Percentiles rank a stretch among this genome's conserved stretches.
Evolutionary conservation across 2,113 vertebrate species (phyloP).

Genomic region (Megatriorchis doriae): DNA sequence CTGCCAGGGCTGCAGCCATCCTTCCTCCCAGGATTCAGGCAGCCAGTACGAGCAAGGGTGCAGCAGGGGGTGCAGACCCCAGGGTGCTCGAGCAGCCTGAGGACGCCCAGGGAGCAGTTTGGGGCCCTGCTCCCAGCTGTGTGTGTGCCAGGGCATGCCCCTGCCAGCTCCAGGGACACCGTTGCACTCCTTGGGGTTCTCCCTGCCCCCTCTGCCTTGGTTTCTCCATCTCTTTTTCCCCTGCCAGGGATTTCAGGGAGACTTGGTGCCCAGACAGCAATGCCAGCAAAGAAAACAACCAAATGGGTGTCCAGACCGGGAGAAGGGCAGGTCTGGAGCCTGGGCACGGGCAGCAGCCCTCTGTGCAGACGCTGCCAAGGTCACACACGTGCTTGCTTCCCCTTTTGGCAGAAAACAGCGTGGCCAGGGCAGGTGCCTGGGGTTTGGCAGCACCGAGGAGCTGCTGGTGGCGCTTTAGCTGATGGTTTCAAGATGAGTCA

Average conservation of each 20-base stretch:
- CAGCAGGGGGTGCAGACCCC: background rate
- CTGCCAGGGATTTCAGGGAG: background rate
- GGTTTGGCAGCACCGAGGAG: background rate
- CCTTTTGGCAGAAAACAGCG: background rate
- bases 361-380: accelerated
- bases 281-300: background rate
- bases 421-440: accelerated
- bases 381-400: background rate
- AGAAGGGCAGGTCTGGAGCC: background rate
- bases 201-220: background rate
- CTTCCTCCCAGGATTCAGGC: background rate
- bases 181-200: accelerated
- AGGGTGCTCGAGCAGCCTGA: background rate
- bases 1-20: accelerated
- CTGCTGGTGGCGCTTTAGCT: background rate
- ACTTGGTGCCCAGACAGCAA: background rate
- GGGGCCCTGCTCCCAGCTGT: background rate
- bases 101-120: background rate
- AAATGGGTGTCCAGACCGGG: accelerated
- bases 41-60: background rate
- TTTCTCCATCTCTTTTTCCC: background rate
- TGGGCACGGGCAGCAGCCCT: background rate
- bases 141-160: background rate
- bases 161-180: background rate
- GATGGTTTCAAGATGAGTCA: conserved; percentile 18